Evolutionary conservation across 2,113 vertebrate species (phyloP), one percentile per base, ranked within the genome.

Genomic region (Glareola pratincola): DNA sequence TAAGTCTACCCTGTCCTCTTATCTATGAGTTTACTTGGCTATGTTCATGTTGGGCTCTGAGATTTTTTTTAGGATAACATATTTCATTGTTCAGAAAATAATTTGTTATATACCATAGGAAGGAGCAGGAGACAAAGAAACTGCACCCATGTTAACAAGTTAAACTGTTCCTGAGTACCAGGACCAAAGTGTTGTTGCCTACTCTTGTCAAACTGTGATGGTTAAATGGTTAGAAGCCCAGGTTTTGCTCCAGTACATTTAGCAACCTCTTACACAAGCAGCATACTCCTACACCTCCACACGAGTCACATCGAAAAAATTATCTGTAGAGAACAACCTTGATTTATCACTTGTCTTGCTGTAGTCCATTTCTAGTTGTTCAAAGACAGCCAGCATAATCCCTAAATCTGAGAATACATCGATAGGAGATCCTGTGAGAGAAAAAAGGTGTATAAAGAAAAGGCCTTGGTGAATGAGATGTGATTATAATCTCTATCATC

Each of bases 261-360:
- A 34, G 9, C 15, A 67, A 39, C 9, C 8, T 74, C 32, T 73
- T 21, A 47, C 13, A 71, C 2, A 62, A 45, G 41, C 22, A 59
- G 9, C 9, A 27, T 48, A 66, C 5, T 39, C n/a, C 17, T 50
- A 77, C 8, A 54, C 5, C 36, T 54, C 18, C 29, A 39, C 3
- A 2, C 1, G 48, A 67, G 10, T 16, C 15, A 74, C 5, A 32
- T 13, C 0, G 3, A 23, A 60, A 29, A 23, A 34, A 34, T 19
- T 32, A 32, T 59, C 57, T 60, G 9, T 50, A 54, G 8, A 54
- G n/a, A 54, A 16, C 1, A 56, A n/a, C 4, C 11, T 2, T 36
- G 15, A 48, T 82, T 88, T 5, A 75, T 21, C 12, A 10, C 32
- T 77, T 81, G 6, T 66, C 30, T 48, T 69, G 8, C 41, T 62